These are phyloP conservation scores for Acipenser transmontanus DNA, from an alignment of 2,797 vertebrate genomes.

Conservation along the genomic window DNA sequence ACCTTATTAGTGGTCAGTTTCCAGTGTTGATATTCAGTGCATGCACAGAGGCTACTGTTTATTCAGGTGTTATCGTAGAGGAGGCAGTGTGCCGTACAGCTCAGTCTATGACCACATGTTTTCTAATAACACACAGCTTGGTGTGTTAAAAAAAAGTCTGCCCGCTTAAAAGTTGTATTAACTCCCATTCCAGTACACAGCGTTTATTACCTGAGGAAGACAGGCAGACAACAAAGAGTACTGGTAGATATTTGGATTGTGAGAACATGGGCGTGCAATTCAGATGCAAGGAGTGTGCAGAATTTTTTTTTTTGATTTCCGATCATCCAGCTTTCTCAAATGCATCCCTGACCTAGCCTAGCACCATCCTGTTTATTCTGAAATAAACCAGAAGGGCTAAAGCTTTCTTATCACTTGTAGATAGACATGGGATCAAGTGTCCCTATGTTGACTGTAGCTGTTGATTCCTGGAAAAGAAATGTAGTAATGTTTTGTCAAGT, in stretches of 20 bases:
- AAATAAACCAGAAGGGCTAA: too few relatives aligned
- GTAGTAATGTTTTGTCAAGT: too few relatives aligned
- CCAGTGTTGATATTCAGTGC: conserved; percentile 9
- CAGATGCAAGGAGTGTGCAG: too few relatives aligned
- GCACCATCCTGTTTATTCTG: too few relatives aligned
- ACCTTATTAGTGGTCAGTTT: not conserved
- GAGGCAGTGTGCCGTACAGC: not conserved
- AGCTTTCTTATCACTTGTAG: too few relatives aligned
- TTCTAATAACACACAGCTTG: not conserved
- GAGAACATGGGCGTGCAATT: too few relatives aligned
- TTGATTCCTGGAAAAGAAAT: too few relatives aligned
- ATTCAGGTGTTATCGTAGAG: conserved; percentile 10
- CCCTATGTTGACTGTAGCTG: too few relatives aligned
- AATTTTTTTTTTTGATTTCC: too few relatives aligned
- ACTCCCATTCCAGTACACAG: not conserved
- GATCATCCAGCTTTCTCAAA: too few relatives aligned
- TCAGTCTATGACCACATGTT: not conserved
- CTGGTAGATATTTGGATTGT: not conserved
- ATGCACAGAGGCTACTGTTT: conserved; percentile 4
- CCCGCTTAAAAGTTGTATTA: not conserved
- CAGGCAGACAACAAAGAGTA: not conserved
- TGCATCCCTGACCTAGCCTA: too few relatives aligned
- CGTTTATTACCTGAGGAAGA: not conserved
- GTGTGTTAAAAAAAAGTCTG: not conserved
- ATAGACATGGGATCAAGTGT: too few relatives aligned